Evolutionary conservation across 30 jellyfish, hydroid and myxozoan species (phyloP).

Genomic region (Cassiopea xamachana): DNA sequence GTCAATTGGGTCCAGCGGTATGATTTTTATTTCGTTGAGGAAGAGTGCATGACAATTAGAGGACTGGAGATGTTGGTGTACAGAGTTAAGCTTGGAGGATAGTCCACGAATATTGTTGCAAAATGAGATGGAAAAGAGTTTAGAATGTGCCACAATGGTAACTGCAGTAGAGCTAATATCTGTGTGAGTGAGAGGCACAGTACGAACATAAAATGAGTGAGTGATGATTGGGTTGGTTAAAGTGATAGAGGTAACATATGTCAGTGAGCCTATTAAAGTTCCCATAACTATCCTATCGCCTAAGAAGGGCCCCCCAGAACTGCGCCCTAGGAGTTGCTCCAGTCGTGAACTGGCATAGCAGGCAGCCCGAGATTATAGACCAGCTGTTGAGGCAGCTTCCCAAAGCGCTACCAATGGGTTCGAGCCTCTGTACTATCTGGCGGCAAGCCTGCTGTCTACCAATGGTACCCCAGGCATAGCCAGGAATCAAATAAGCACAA

Average conservation of each 20-base stretch:
- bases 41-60: too few species aligned
- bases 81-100: too few species aligned
- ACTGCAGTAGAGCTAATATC: background rate
- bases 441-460: background rate
- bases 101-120: too few species aligned
- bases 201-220: background rate
- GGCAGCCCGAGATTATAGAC: slow-evolving; percentile 6
- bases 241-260: background rate
- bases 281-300: background rate
- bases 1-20: too few species aligned
- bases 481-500: background rate
- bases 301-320: background rate
- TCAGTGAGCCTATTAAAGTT: background rate
- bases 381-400: background rate
- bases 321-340: slow-evolving; percentile 6
- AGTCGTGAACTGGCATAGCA: slow-evolving; percentile 11
- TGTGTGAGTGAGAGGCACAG: background rate
- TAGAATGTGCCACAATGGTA: background rate
- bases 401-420: background rate
- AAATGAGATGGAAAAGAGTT: background rate
- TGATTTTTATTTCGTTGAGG: too few species aligned
- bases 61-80: too few species aligned
- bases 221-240: background rate
- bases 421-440: background rate
- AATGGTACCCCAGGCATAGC: background rate